Base-by-base conservation (phyloP, 2,888 invertebrate genomes). In the Cordilura impudica region DNA sequence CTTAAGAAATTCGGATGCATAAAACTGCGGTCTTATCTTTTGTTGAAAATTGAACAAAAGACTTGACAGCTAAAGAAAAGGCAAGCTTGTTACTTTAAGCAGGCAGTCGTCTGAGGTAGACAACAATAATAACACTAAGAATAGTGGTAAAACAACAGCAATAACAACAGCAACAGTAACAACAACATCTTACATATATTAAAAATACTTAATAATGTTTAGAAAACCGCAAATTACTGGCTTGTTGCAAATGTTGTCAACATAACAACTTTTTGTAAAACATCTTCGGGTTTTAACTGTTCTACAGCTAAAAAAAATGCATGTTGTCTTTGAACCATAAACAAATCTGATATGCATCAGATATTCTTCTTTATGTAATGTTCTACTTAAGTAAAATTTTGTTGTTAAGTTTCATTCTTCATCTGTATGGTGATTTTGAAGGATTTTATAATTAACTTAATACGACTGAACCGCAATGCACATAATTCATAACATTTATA, bases 161-260 rank as follows among this genome's bases (percentile, higher is more conserved):
- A 60, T 21, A 10, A 35, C 6, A 51, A n/a, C 43, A 18, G 0
- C 1, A 35, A 61, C 77, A 29, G 16, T 12, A 23, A 4, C 29
- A 49, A 6, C 12, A 23, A 18, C 10, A 4, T 1, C 16, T 43
- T 63, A 67, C 67, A 67, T 29, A 56, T 60, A 19, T 14, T 6
- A 3, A 43, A 63, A 66, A 66, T 72, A 43, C 10, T 49, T 53
- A 72, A 72, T 72, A 73, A 71, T 70, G 60, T 79, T 75, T 66
- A 53, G 71, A 56, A 72, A 81, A 82, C 82, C 82, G 78, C 81
- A 78, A 77, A 74, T 81, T 81, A 78, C 63, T 56, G 54, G 65
- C 65, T 78, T 73, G 78, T 75, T 76, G 70, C 70, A 58, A 81
- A 76, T 71, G 70, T 72, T 79, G 75, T 72, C 79, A 75, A 71